Conservation (phyloP, 2,113 vertebrate species). For the Indri indri region DNA sequence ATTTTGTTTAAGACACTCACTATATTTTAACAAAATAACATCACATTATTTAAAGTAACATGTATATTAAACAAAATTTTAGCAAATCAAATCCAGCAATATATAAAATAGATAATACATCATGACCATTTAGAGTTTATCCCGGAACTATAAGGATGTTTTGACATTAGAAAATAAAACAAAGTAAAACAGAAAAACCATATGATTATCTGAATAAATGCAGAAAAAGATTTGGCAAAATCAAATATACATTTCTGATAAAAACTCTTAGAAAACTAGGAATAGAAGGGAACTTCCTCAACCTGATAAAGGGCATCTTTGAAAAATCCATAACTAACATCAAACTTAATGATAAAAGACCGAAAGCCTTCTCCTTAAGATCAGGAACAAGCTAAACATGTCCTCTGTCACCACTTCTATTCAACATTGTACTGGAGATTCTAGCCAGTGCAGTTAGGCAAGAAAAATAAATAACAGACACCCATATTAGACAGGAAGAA, state of each 20-base stretch:
- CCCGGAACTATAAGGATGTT: neutral
- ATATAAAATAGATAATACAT: neutral
- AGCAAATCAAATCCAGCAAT: neutral
- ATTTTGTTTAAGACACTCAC: slow-evolving; percentile 2
- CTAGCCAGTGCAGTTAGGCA: neutral
- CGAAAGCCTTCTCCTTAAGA: neutral
- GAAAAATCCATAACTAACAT: neutral
- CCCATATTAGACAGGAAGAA: neutral
- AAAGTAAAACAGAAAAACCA: neutral
- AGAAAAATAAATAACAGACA: neutral
- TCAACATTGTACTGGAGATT: neutral
- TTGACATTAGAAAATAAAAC: neutral
- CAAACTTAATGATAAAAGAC: neutral
- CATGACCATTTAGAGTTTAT: neutral
- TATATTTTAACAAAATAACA: neutral
- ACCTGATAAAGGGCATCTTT: neutral
- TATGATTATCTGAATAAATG: neutral
- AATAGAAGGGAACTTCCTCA: neutral
- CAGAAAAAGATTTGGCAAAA: neutral
- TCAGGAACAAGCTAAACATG: neutral
- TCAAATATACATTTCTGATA: neutral
- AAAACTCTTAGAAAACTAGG: neutral
- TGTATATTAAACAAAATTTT: neutral
- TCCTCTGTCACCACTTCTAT: neutral
- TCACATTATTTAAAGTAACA: neutral